Percentiles rank a stretch among this genome's conserved stretches.
Evolutionary conservation across 37 sponge, comb jelly and placozoan genomes (phyloP).

Genomic region (Spongilla lacustris): DNA sequence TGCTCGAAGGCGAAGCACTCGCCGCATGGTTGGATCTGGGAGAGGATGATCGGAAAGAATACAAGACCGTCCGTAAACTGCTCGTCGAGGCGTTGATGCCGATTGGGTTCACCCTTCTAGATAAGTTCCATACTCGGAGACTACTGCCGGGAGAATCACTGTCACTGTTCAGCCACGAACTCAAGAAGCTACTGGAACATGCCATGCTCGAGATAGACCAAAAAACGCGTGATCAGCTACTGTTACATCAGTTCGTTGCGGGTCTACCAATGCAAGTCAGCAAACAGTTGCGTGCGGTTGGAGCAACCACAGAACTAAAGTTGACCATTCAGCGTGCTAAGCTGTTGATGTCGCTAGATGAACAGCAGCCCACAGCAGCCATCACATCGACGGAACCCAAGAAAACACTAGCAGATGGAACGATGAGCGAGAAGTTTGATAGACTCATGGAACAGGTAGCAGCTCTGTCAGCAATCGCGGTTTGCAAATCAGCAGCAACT

Average conservation of each 20-base stretch:
- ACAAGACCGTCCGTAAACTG: background rate
- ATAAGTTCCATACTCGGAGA: conserved; percentile 40
- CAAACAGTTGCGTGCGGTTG: conserved; percentile 27
- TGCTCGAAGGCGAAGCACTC: conserved; percentile 51
- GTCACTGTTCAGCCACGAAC: conserved; percentile 37
- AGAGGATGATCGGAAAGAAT: conserved; percentile 15
- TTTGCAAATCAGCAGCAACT: background rate
- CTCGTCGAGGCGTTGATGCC: conserved; percentile 3
- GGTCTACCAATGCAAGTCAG: conserved; percentile 32
- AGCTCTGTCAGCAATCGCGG: conserved; percentile 4
- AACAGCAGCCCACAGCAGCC: background rate
- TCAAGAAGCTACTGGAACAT: conserved; percentile 50
- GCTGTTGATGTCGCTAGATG: conserved; percentile 24
- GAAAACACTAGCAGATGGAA: background rate
- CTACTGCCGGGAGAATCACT: conserved; percentile 42
- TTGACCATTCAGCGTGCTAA: conserved; percentile 15
- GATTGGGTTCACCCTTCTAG: conserved; percentile 33
- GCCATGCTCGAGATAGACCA: conserved; percentile 63
- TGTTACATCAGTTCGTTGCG: conserved; percentile 52
- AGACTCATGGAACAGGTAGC: conserved; percentile 32
- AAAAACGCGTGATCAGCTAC: conserved; percentile 19
- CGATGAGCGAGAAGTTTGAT: conserved; percentile 11
- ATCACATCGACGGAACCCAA: background rate
- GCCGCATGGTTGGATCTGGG: conserved; percentile 44
- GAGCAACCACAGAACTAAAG: conserved; percentile 22